Conservation (phyloP, 2,113 vertebrate species). For the Ivindomyrus marchei region DNA sequence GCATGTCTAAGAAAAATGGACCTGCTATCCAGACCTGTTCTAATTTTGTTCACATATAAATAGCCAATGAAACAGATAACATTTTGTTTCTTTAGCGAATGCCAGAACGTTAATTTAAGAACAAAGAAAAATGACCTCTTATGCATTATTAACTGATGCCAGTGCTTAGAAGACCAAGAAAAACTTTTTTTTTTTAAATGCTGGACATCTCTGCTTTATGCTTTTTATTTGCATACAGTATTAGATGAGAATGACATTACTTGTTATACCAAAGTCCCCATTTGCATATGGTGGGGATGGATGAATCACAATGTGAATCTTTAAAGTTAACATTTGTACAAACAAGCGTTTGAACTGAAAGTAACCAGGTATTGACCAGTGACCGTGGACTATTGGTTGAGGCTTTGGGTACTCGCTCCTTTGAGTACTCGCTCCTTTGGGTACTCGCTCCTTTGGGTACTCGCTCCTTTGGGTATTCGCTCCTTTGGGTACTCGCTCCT, state of each 20-base stretch:
- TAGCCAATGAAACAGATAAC: conserved; percentile 59
- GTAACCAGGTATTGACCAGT: not conserved
- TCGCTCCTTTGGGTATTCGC: no score
- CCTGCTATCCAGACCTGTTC: conserved; percentile 35
- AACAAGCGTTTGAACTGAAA: not conserved
- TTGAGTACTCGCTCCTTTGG: not conserved
- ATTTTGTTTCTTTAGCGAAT: conserved; percentile 59
- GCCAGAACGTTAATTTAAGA: conserved; percentile 18
- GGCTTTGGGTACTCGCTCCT: not conserved
- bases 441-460: no score
- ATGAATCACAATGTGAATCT: not conserved
- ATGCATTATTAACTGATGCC: conserved; percentile 13
- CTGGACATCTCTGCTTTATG: not conserved
- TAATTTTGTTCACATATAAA: conserved; percentile 46
- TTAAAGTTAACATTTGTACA: not conserved
- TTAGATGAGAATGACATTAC: not conserved
- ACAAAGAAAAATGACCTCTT: conserved; percentile 20
- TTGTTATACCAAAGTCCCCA: not conserved
- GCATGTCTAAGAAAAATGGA: conserved; percentile 31
- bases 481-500: no score
- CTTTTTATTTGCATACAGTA: not conserved
- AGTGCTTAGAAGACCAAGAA: conserved; percentile 15
- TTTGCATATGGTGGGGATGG: no score
- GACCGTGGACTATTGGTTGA: not conserved
- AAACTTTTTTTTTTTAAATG: conserved; percentile 12